phyloP scores from a whole-genome alignment of 2,797 vertebrate genomes.

The Clarias platycephalus region DNA sequence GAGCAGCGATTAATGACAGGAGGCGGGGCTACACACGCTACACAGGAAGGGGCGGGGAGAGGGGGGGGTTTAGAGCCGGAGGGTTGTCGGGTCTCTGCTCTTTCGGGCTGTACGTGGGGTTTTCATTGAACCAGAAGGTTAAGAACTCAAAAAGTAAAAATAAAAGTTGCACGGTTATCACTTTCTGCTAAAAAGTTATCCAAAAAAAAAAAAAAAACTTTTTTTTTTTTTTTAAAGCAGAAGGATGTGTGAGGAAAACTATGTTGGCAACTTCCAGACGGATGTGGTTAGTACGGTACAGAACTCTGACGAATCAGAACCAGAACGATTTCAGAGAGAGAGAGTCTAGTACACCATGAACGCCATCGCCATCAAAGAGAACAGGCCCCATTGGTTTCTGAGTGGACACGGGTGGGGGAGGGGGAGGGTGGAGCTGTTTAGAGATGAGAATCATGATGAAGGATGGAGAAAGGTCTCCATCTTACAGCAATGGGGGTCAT shows the following conservation, averaged over 20 bases:
- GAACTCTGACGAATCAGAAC: slow-evolving; percentile 78
- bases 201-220: slow-evolving; percentile 42
- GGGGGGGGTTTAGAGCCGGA: slow-evolving; percentile 23
- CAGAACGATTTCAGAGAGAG: slow-evolving; percentile 68
- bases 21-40: slow-evolving; percentile 72
- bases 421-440: background rate
- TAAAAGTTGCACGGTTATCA: slow-evolving; percentile 76
- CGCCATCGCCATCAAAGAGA: slow-evolving; percentile 83
- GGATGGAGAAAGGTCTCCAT: slow-evolving; percentile 37
- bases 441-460: slow-evolving; percentile 36
- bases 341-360: slow-evolving; percentile 78
- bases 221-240: slow-evolving; percentile 65
- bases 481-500: slow-evolving; percentile 64
- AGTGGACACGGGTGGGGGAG: slow-evolving; percentile 40
- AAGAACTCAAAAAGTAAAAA: slow-evolving; percentile 57
- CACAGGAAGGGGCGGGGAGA: slow-evolving; percentile 60
- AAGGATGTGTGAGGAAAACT: slow-evolving; percentile 76
- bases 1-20: slow-evolving; percentile 77
- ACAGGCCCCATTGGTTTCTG: slow-evolving; percentile 49
- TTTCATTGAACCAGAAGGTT: slow-evolving; percentile 81
- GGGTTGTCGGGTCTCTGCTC: slow-evolving; percentile 80
- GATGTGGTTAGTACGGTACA: slow-evolving; percentile 85
- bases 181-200: slow-evolving; percentile 65
- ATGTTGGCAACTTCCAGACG: slow-evolving; percentile 78
- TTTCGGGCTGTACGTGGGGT: slow-evolving; percentile 87